Base-by-base conservation (phyloP, 2,888 invertebrate genomes). In the Xestia ashworthii region DNA sequence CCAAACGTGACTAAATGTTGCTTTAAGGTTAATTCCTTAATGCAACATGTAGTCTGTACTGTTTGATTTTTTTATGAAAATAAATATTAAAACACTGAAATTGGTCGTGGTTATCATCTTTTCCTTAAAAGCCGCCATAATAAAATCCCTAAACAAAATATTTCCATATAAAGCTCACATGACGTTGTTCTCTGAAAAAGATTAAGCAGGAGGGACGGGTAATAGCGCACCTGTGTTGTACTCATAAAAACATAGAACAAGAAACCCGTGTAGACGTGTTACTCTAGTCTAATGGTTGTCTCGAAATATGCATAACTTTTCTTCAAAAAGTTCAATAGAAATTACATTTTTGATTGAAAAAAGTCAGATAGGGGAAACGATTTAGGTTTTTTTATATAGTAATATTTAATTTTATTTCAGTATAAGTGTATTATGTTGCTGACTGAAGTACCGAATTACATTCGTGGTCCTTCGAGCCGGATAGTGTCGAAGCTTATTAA, bases 201-300 rank as follows among this genome's bases (percentile, higher is more conserved):
- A 73, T 74, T 69, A 81, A 69, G 65, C 68, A 69, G 38, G 44
- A 62, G 53, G 41, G 38, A 25, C 41, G 64, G 38, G 12, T 81
- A 67, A 71, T 32, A 55, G 25, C 58, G 64, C 76, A 82, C 86
- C 86, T 82, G 86, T 71, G 55, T 64, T 41, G 12, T 60, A 68
- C 44, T 64, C 67, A 68, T 67, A 50, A 66, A 50, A 66, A 50
- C 78, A 78, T 38, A 83, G 78, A 83, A 0, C 16, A 78, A 44
- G 8, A 14, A 77, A 60, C 11, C 1, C 5, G 1, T 11, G n/a
- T 16, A 83, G 65, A 22, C 5, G 22, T 0, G 22, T 38, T 44
- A 46, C 16, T 82, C 46, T 6, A 9, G 8, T 46, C 12, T 11
- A 4, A 9, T 32, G 2, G 11, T 53, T 64, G 3, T 41, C 6